These are phyloP conservation scores for Planococcus citri DNA, from an alignment of 1,140 invertebrate species.

Conservation along the genomic window DNA sequence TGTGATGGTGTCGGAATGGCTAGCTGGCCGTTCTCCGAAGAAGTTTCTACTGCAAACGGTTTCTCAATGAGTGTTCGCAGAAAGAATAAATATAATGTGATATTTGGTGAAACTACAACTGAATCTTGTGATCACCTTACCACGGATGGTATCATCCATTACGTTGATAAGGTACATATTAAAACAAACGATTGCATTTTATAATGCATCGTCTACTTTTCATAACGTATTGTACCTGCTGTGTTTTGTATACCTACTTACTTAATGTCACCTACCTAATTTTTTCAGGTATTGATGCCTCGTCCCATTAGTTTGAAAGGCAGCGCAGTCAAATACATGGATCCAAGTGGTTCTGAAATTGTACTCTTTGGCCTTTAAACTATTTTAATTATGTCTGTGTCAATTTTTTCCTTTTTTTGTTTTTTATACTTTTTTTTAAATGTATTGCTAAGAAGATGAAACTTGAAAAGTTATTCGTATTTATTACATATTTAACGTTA, in stretches of 20 bases:
- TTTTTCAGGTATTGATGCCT: slow-evolving; percentile 16
- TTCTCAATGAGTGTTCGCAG: slow-evolving; percentile 34
- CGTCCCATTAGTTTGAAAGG: slow-evolving; percentile 8
- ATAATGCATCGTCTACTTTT: not conserved
- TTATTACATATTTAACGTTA: too few species aligned
- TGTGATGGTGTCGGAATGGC: slow-evolving; percentile 33
- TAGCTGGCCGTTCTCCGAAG: slow-evolving; percentile 32
- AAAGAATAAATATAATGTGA: slow-evolving; percentile 34
- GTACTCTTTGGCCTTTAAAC: slow-evolving; percentile 16
- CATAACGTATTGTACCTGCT: too few species aligned
- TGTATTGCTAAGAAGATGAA: too few species aligned
- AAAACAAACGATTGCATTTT: too few species aligned
- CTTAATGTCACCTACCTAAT: too few species aligned
- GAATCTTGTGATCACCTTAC: slow-evolving; percentile 38
- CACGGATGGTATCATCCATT: slow-evolving; percentile 44
- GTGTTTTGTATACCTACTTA: too few species aligned
- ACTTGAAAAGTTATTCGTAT: too few species aligned
- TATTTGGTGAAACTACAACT: slow-evolving; percentile 36
- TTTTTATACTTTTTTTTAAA: too few species aligned
- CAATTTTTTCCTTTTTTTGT: too few species aligned
- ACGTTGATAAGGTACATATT: slow-evolving; percentile 37
- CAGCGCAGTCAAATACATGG: slow-evolving; percentile 18
- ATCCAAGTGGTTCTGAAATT: slow-evolving; percentile 20
- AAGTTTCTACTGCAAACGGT: slow-evolving; percentile 32
- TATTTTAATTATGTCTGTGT: not conserved